These are phyloP conservation scores for Uromys caudimaculatus DNA, from an alignment of 2,797 vertebrate genomes.

Conservation along the genomic window DNA sequence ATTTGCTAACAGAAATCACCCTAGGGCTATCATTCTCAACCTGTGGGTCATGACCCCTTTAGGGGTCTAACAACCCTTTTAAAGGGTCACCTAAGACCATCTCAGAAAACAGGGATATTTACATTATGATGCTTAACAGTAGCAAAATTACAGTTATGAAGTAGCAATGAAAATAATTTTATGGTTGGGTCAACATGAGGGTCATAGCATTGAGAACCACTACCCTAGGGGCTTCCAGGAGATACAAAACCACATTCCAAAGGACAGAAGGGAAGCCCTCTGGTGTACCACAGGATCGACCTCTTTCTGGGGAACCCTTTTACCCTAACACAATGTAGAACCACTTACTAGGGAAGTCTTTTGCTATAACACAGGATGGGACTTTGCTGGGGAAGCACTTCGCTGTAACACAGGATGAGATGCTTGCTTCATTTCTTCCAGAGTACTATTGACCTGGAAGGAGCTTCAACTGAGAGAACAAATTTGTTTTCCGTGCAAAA, in stretches of 20 bases:
- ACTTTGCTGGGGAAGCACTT: not conserved
- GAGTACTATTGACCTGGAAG: constrained; percentile 20
- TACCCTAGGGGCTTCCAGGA: not conserved
- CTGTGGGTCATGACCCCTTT: not conserved
- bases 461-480: constrained; percentile 9
- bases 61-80: not conserved
- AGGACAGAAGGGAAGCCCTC: not conserved
- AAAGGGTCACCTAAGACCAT: not conserved
- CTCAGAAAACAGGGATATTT: not conserved
- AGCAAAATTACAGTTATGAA: not conserved
- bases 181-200: not conserved
- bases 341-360: not conserved
- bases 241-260: not conserved
- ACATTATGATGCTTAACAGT: not conserved
- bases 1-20: not conserved
- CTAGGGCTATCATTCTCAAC: not conserved
- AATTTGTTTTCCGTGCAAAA: constrained; percentile 48
- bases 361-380: not conserved
- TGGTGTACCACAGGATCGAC: not conserved
- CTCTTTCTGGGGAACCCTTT: not conserved
- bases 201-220: not conserved
- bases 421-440: constrained; percentile 27
- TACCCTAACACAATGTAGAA: not conserved
- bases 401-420: not conserved
- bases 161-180: not conserved